Conservation (phyloP, 2,888 invertebrate genomes). For the Eupithecia abbreviata region DNA sequence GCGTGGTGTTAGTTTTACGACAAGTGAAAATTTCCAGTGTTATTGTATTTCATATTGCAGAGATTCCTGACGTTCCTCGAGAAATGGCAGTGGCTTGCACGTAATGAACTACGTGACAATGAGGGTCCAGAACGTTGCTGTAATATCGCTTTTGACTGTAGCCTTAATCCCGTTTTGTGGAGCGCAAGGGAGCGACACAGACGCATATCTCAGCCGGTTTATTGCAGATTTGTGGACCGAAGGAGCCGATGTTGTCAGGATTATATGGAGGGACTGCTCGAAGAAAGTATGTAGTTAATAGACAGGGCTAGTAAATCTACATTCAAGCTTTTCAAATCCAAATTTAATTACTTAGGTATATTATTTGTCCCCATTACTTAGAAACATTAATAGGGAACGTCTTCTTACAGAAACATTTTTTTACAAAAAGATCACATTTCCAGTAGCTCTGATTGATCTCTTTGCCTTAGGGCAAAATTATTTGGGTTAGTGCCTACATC, state of each 20-base stretch:
- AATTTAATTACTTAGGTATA: not conserved
- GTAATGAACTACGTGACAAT: slow-evolving; percentile 62
- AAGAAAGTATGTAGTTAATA: slow-evolving; percentile 66
- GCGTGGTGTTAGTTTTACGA: slow-evolving; percentile 14
- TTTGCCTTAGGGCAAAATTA: not conserved
- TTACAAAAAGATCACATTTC: not conserved
- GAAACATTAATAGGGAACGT: not conserved
- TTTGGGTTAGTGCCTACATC: not conserved
- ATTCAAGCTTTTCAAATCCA: not conserved
- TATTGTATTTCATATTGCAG: slow-evolving; percentile 46
- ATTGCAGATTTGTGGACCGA: slow-evolving; percentile 79
- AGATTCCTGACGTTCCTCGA: slow-evolving; percentile 39
- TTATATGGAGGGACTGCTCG: slow-evolving; percentile 80
- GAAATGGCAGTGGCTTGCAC: slow-evolving; percentile 58
- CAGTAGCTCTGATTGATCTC: not conserved
- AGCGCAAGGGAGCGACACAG: slow-evolving; percentile 60
- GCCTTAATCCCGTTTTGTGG: slow-evolving; percentile 55
- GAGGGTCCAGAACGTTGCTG: slow-evolving; percentile 48
- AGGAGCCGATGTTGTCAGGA: slow-evolving; percentile 72
- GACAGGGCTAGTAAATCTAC: not conserved
- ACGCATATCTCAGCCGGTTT: slow-evolving; percentile 70
- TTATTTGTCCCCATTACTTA: not conserved
- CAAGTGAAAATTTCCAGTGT: slow-evolving; percentile 20
- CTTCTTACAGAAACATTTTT: not conserved
- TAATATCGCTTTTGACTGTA: slow-evolving; percentile 54